Evolutionary conservation across 2,797 vertebrate species (phyloP).

Genomic region (Onychomys arenicola): DNA sequence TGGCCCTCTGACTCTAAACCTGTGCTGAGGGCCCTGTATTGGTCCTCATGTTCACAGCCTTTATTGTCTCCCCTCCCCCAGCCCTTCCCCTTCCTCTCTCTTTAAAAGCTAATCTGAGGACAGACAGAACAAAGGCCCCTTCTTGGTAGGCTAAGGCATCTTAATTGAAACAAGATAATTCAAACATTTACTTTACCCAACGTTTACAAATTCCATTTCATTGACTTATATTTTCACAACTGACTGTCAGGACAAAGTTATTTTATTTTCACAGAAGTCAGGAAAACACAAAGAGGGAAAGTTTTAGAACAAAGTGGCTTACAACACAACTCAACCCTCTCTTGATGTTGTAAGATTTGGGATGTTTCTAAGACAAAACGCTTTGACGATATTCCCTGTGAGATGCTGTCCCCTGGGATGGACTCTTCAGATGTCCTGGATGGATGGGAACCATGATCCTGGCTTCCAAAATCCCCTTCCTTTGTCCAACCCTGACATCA

Average conservation of each 20-base stretch:
- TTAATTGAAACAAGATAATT: constrained; percentile 57
- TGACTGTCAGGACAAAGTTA: constrained; percentile 11
- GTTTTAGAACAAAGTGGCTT: constrained; percentile 39
- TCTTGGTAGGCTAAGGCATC: not conserved
- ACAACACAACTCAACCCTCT: not conserved
- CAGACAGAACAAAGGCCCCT: not conserved
- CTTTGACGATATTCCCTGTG: not conserved
- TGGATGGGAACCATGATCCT: not conserved
- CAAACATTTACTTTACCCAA: constrained; percentile 50
- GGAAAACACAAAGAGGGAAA: constrained; percentile 44
- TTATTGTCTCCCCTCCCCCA: not conserved
- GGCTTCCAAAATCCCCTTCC: not conserved
- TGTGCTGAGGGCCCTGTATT: fast-evolving
- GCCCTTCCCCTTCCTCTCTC: not conserved
- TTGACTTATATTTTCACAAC: constrained; percentile 67
- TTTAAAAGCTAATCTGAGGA: not conserved
- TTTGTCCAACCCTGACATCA: not conserved
- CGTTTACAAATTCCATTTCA: constrained; percentile 60
- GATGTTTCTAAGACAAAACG: not conserved
- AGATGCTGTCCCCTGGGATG: not conserved
- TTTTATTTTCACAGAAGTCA: constrained; percentile 67
- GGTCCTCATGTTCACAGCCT: not conserved
- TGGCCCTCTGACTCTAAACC: not conserved
- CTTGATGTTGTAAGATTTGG: not conserved
- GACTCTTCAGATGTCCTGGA: not conserved